These are phyloP conservation scores for Clostera curtula DNA, from an alignment of 2,888 invertebrate genomes.

Conservation along the genomic window DNA sequence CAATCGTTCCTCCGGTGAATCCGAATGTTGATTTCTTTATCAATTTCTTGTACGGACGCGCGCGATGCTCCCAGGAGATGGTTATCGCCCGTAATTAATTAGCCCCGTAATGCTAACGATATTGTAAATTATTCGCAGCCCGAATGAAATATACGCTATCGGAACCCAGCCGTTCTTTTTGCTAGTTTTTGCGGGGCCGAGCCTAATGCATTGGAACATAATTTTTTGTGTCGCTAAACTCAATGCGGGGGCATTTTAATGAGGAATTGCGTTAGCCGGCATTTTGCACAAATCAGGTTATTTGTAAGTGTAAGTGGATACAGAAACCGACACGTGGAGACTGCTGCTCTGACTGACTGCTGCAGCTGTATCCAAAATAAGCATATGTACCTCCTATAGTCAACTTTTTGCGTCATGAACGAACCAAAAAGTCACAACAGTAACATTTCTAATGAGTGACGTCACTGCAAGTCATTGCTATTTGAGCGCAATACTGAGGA, in stretches of 20 bases:
- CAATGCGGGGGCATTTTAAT: not conserved
- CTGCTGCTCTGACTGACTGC: no score
- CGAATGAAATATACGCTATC: conserved; percentile 1
- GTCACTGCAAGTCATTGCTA: no score
- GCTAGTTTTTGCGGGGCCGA: not conserved
- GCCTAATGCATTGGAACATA: not conserved
- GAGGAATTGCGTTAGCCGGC: not conserved
- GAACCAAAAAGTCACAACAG: no score
- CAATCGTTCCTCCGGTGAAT: conserved; percentile 29
- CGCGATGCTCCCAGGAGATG: conserved; percentile 18
- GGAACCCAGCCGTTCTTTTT: conserved; percentile 2
- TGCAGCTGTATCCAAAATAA: no score
- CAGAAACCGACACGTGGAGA: no score
- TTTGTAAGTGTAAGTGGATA: no score
- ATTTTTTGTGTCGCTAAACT: not conserved
- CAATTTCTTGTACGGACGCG: conserved; percentile 22
- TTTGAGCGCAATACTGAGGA: no score
- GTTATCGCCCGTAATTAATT: conserved; percentile 19
- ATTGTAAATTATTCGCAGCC: conserved; percentile 2
- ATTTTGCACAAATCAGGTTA: no score
- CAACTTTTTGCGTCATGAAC: no score
- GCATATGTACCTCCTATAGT: no score
- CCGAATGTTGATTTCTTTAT: conserved; percentile 43
- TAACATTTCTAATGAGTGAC: no score
- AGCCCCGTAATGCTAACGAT: conserved; percentile 8